Base-by-base conservation (phyloP, 2,797 vertebrate genomes). In the Apogon hyalosoma region DNA sequence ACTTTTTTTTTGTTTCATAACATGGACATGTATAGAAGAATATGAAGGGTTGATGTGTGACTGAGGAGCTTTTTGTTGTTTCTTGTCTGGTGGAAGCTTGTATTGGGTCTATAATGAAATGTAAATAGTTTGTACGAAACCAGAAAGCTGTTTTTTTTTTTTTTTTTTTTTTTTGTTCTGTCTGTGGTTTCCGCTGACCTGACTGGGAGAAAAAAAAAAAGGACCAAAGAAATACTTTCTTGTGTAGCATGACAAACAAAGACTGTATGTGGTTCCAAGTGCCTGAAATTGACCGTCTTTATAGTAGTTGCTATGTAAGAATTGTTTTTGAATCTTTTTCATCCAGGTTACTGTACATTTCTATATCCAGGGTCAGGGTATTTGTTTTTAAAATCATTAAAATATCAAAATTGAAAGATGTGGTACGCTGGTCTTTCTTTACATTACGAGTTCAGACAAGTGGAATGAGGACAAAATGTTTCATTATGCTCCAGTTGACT, bases 211-310 rank as follows among this genome's bases (percentile, higher is more conserved):
- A 15, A 7, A 7, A 33, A 33, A 49, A 80, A 59, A 74, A 85
- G 83, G 78, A 89, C 88, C 88, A 91, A 92, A 93, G 87, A 92
- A 76, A 77, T 67, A 75, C 62, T 75, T 81, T 82, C 38, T 85
- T 81, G 72, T 81, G 77, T 83, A 81, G 80, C 75, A 79, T 79
- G 73, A 75, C 52, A 79, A 83, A 79, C 70, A 82, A 79, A 87
- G 73, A 88, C 82, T 83, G 64, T 85, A 68, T 76, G 68, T 87
- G 79, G 86, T 87, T 88, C 71, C 61, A 93, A 93, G 92, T 93
- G 90, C 90, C 91, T 93, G 66, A 90, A 87, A 85, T 24, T 75
- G 82, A 90, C 77, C 77, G 55, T 77, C 67, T 84, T 75, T 66
- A 69, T 73, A 80, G 48, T 73, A 83, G 69, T 64, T 74, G 21